These are phyloP conservation scores for Crypturellus undulatus DNA, from an alignment of 2,113 vertebrate species.

Conservation along the genomic window DNA sequence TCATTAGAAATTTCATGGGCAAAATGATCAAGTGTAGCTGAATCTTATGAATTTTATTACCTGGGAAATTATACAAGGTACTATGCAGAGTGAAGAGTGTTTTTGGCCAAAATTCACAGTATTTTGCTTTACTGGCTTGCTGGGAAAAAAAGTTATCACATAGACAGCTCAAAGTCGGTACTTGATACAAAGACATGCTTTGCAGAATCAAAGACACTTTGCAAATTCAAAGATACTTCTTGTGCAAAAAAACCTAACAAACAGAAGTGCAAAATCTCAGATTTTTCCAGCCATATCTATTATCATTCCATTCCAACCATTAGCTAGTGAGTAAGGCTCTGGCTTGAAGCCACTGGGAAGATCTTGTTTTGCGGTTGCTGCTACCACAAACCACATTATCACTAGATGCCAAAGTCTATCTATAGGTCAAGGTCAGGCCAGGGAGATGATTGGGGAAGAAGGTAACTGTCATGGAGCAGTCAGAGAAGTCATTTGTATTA, in stretches of 20 bases:
- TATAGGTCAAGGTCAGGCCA: conserved; percentile 79
- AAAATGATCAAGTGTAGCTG: neutral
- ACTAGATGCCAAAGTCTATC: conserved; percentile 61
- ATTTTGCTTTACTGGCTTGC: neutral
- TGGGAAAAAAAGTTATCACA: neutral
- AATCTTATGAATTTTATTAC: neutral
- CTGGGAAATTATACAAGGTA: neutral
- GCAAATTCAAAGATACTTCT: neutral
- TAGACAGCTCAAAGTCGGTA: neutral
- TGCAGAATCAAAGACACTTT: neutral
- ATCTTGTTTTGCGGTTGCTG: conserved; percentile 77
- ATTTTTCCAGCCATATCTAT: conserved; percentile 49
- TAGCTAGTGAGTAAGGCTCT: conserved; percentile 64
- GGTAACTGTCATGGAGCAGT: neutral
- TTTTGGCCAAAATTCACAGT: neutral
- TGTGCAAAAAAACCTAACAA: neutral
- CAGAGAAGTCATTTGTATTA: neutral
- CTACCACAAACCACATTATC: conserved; percentile 79
- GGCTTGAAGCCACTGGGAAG: conserved; percentile 71
- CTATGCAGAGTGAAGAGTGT: neutral
- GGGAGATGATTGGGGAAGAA: neutral
- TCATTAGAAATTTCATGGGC: neutral
- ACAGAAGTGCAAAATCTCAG: conserved; percentile 29
- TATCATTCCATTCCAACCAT: conserved; percentile 71
- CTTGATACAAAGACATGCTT: neutral